Evolutionary conservation across 2,888 invertebrate species (phyloP).

Genomic region (Diploptera punctata): DNA sequence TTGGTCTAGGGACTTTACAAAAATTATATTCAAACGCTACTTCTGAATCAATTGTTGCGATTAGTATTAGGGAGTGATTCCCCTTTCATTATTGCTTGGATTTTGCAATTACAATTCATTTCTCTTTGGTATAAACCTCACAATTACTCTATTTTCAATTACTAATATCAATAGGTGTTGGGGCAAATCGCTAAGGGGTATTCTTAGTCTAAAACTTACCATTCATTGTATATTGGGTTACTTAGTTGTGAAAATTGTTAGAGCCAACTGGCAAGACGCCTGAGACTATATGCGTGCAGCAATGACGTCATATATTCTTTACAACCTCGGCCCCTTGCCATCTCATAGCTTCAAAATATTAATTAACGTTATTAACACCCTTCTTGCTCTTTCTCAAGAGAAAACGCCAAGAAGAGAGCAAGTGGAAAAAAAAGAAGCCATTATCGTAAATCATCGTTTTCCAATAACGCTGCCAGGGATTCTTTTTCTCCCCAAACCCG

Average conservation of each 20-base stretch:
- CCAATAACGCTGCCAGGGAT: slow-evolving; percentile 59
- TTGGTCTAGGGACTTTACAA: no score
- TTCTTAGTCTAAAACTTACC: no score
- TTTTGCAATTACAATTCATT: background rate
- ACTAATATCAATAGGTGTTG: no score
- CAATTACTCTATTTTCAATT: no score
- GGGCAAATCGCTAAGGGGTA: no score
- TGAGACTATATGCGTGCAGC: background rate
- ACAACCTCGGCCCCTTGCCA: slow-evolving; percentile 37
- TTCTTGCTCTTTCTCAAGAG: slow-evolving; percentile 55
- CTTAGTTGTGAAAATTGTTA: background rate
- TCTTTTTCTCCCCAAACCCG: slow-evolving; percentile 22
- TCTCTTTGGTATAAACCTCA: no score
- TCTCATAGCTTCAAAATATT: slow-evolving; percentile 58
- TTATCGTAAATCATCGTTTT: slow-evolving; percentile 68
- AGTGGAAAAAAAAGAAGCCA: slow-evolving; percentile 56
- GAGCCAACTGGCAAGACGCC: slow-evolving; percentile 37
- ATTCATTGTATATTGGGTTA: background rate
- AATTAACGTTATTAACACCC: slow-evolving; percentile 67
- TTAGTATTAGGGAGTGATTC: no score
- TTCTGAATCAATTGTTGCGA: no score
- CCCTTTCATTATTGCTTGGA: background rate
- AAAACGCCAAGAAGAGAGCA: slow-evolving; percentile 9
- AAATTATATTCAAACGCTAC: no score
- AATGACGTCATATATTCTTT: slow-evolving; percentile 37